These are phyloP conservation scores for Aphelenchoides avenae DNA, from an alignment of 1,140 invertebrate genomes.

Conservation along the genomic window DNA sequence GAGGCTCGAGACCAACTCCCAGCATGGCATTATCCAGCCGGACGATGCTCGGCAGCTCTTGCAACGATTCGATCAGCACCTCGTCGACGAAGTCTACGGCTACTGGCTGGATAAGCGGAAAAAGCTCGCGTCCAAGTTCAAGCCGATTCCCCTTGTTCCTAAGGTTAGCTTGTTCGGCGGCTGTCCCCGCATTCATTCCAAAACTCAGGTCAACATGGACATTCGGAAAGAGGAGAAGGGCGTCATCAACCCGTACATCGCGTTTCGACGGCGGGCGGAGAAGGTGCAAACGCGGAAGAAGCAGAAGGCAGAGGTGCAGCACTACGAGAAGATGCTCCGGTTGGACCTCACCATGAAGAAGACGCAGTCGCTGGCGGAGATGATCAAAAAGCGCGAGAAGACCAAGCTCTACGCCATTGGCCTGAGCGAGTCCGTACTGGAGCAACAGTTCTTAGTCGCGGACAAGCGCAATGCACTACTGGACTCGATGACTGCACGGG, in stretches of 20 bases:
- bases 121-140: no score
- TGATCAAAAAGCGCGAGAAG: conserved; percentile 21
- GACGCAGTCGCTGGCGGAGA: conserved; percentile 18
- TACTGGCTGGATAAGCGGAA: conserved; percentile 43
- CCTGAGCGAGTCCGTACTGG: conserved; percentile 12
- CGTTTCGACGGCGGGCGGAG: conserved; percentile 35
- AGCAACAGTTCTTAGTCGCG: conserved; percentile 7
- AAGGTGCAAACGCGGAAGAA: conserved; percentile 47
- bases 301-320: conserved; percentile 35
- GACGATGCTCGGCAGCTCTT: conserved; percentile 21
- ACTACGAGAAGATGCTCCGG: conserved; percentile 33
- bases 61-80: conserved; percentile 26
- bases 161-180: no score
- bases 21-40: conserved; percentile 32
- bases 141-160: no score
- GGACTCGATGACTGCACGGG: no score
- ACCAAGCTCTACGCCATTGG: conserved; percentile 22
- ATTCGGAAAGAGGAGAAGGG: conserved; percentile 18
- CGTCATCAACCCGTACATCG: conserved; percentile 39
- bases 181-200: not conserved
- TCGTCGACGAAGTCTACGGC: conserved; percentile 42
- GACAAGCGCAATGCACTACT: no score
- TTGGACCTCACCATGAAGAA: conserved; percentile 29
- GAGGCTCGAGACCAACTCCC: conserved; percentile 31
- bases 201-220: conserved; percentile 2